Base-by-base conservation (phyloP, 2,888 invertebrate genomes). In the Zhengitettix transpicula region DNA sequence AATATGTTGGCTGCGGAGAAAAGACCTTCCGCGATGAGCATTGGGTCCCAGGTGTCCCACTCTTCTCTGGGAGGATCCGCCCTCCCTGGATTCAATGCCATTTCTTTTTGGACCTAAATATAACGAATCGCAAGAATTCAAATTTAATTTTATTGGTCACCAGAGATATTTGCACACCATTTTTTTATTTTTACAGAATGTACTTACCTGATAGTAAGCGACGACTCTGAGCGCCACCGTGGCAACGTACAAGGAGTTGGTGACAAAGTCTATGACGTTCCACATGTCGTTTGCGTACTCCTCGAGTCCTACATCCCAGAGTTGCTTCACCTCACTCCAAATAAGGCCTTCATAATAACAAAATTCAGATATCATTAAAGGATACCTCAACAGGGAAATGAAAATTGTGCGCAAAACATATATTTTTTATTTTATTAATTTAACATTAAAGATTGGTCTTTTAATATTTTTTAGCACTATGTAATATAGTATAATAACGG, bases 21-120 rank as follows among this genome's bases (percentile, higher is more conserved):
- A 58, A 98, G 81, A 42, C 94, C 95, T 74, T 95, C 95, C 40
- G 94, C 91, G 64, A 89, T 89, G 67, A 98, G 81, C 87, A 96
- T 97, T 16, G 98, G 98, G 74, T 98, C 98, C 90, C 94, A 97
- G 9, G 96, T 89, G 74, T 97, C 94, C 97, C 98, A 98, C 66
- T 92, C 80, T 73, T 92, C 89, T 61, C 97, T 81, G 57, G 87
- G 85, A 12, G 64, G 59, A 28, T 61, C 59, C 54, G 64, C 42
- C 51, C 63, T 63, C 11, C 57, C 63, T 41, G 79, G 75, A 75
- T 81, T 81, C 12, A 14, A 5, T 2, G 14, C n/a, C 47, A n/a
- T 5, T 73, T 88, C 87, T 67, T 84, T 83, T 69, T 87, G 84
- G 57, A 89, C 88, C 83, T 87, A 72, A 42, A 62, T 55, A 60